Conservation (phyloP, 2,113 vertebrate species). For the Pangasianodon hypophthalmus region DNA sequence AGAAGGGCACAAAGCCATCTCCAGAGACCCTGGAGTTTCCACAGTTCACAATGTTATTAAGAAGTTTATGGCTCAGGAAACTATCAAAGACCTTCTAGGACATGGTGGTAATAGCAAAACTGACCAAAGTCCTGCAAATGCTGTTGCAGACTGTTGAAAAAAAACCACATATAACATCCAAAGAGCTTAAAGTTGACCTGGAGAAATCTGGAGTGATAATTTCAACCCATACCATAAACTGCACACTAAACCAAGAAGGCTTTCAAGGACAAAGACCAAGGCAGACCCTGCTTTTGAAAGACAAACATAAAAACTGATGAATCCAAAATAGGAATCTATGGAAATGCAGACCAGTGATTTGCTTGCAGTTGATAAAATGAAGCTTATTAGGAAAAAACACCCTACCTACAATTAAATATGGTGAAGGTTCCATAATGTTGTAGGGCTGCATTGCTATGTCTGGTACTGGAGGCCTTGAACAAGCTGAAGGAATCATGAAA, state of each 20-base stretch:
- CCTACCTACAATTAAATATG: not conserved
- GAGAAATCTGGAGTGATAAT: not conserved
- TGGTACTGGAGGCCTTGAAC: not conserved
- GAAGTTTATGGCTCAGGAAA: not conserved
- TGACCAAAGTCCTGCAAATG: not conserved
- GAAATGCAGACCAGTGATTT: not conserved
- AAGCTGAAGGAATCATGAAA: not conserved
- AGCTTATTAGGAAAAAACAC: conserved; percentile 8
- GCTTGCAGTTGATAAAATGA: not conserved
- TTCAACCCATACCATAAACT: not conserved
- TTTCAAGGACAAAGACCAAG: not conserved
- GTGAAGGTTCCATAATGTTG: not conserved
- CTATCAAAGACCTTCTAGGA: not conserved
- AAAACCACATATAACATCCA: not conserved
- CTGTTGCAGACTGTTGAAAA: not conserved
- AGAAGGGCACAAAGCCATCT: not conserved
- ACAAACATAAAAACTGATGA: conserved; percentile 13
- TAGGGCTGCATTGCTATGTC: too few species aligned
- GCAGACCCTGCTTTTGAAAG: not conserved
- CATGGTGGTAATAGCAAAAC: not conserved
- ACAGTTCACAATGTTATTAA: not conserved
- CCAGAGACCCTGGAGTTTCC: not conserved
- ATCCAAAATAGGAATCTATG: not conserved
- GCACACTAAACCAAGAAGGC: not conserved
- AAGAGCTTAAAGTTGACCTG: not conserved